phyloP scores from a whole-genome alignment of 2,888 invertebrate genomes.

The Leucania comma region DNA sequence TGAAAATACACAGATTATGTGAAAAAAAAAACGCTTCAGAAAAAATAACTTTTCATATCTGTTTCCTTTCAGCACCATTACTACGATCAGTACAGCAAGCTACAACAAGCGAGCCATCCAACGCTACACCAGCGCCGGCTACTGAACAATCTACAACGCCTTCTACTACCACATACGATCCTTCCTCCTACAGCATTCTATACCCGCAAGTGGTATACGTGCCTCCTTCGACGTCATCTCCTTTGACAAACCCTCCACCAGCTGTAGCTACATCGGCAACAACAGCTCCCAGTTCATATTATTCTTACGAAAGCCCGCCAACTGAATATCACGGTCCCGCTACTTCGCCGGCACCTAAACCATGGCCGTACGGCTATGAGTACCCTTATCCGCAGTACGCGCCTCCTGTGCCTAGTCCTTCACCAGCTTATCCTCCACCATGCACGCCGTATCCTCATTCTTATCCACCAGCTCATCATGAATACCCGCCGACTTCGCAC shows the following conservation, averaged over 20 bases:
- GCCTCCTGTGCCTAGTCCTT: conserved; percentile 55
- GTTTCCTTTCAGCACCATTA: conserved; percentile 65
- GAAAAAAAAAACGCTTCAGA: too few relatives aligned
- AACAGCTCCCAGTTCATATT: conserved; percentile 38
- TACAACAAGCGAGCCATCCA: conserved; percentile 60
- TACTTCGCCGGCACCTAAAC: conserved; percentile 19
- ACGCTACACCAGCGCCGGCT: conserved; percentile 58
- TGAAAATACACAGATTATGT: too few relatives aligned
- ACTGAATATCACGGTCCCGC: conserved; percentile 47
- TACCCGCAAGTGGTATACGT: conserved; percentile 72
- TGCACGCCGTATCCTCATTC: conserved; percentile 60
- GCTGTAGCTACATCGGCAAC: conserved; percentile 44
- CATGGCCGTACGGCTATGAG: conserved; percentile 46
- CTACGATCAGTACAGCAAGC: conserved; percentile 62
- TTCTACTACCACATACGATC: conserved; percentile 64
- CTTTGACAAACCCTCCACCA: conserved; percentile 66
- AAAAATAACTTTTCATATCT: background rate
- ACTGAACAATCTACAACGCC: conserved; percentile 62
- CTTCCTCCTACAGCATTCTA: conserved; percentile 65
- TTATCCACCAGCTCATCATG: conserved; percentile 49
- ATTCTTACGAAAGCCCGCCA: conserved; percentile 42
- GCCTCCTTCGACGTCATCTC: conserved; percentile 62
- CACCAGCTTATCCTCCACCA: conserved; percentile 53
- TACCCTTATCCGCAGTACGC: conserved; percentile 45
- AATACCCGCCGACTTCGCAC: conserved; percentile 51